Base-by-base conservation (phyloP, 2,113 vertebrate species). In the Egretta garzetta region DNA sequence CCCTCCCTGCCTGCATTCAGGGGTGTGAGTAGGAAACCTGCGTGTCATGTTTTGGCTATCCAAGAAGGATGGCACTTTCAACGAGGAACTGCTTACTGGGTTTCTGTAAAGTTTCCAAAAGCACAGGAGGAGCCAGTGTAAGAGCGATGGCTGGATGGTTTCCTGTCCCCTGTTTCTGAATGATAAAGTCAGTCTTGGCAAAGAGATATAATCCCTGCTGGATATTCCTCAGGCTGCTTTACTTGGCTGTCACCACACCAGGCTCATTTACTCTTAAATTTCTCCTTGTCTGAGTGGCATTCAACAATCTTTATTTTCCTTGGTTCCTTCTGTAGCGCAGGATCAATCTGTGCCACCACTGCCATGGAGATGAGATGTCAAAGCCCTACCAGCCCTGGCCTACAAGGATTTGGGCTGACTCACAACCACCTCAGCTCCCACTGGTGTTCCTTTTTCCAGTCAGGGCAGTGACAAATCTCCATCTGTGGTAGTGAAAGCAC, bases 31-130 rank as follows among this genome's bases (percentile, higher is more conserved):
- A 45, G 27, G 30, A 91, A 95, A 58, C 18, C 28, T 39, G 21
- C 1, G 3, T 0, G 0, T 55, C 32, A n/a, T 1, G 4, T 76
- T 66, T 77, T 70, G n/a, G 33, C 6, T 58, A 37, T n/a, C 8
- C 18, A 76, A 9, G 37, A 45, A 72, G 15, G 35, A 60, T 9
- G 12, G 14, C 8, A 19, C 7, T 53, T 80, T n/a, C 41, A 56
- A 67, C 35, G 21, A 58, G 26, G 37, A 81, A 24, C 14, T 45
- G 13, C 22, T 56, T 67, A 43, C 35, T 72, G 35, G 9, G 13
- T 20, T 74, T 80, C 66, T 62, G 41, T 56, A 39, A 53, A 49
- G 15, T 72, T 35, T 72, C 75, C 33, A 20, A 77, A 56, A 49
- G 14, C 26, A 71, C 5, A 76, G 74, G 12, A 58, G 15, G 21